Evolutionary conservation across 2,888 invertebrate genomes (phyloP), one percentile per base, ranked within the genome.

Genomic region (Netelia virgata): DNA sequence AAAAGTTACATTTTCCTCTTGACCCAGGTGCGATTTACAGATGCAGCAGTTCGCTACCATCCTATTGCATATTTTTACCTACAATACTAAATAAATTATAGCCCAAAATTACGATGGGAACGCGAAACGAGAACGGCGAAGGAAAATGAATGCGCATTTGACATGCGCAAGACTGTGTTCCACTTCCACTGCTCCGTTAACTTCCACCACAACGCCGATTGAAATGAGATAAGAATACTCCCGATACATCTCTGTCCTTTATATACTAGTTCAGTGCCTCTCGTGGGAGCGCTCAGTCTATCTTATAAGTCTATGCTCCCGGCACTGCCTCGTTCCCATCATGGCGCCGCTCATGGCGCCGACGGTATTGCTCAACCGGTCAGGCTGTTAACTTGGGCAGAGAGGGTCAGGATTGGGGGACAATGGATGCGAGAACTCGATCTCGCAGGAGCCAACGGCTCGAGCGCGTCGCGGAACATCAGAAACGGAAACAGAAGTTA

Each of bases 31-130:
- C 64, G 64, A 64, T 64, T 64, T 64, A 18, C 43, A 64, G 3
- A 64, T 43, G 10, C 64, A 64, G 64, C 64, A 64, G 43, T 43
- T 43, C 64, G 64, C 43, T 43, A 64, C 64, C 64, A 64, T 64
- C 43, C 43, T 64, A 43, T 16, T 6, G 18, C 64, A 64, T 16
- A 64, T 3, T 64, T 64, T 43, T 16, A 64, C 9, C 43, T 18
- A 43, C 9, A 66, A 47, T 66, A 66, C 8, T 18, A 66, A 66
- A 66, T 1, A 66, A 43, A 66, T 47, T 47, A 43, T n/a, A 43
- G 63, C 41, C 14, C 63, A 64, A 41, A 20, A 59, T 23, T 23
- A 59, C 59, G 1, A 23, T 10, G 11, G 10, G 28, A 63, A 63
- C 23, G 36, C 61, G 36, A 63, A 11, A 5, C 36, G 28, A 10